phyloP scores from a whole-genome alignment of 1,140 invertebrate genomes.

The Venustaconcha ellipsiformis region DNA sequence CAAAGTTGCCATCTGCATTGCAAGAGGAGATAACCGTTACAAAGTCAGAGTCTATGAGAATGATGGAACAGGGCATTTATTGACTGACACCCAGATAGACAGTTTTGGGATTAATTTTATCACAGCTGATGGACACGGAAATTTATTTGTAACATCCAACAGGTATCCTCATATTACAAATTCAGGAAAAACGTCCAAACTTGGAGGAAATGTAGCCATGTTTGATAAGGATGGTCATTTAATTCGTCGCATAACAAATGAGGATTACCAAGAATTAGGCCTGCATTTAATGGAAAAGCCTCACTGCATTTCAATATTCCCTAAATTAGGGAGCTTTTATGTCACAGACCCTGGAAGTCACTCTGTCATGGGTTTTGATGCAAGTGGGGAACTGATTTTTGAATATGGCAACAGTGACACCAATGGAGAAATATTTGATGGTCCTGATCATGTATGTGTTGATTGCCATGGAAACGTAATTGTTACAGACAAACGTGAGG shows the following conservation, averaged over 20 bases:
- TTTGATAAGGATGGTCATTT: constrained; percentile 49
- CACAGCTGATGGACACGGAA: constrained; percentile 46
- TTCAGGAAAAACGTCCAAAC: constrained; percentile 42
- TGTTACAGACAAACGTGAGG: constrained; percentile 58
- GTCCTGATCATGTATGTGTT: constrained; percentile 51
- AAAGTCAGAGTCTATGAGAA: constrained; percentile 55
- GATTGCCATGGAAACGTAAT: constrained; percentile 53
- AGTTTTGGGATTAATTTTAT: constrained; percentile 59
- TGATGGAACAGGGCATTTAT: constrained; percentile 49
- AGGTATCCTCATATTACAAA: constrained; percentile 46
- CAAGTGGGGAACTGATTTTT: constrained; percentile 49
- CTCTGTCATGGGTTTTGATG: constrained; percentile 47
- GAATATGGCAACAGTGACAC: constrained; percentile 57
- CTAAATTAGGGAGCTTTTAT: constrained; percentile 43
- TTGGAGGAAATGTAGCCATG: constrained; percentile 58
- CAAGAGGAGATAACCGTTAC: constrained; percentile 58
- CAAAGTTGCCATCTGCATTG: constrained; percentile 51
- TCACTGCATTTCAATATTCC: constrained; percentile 44
- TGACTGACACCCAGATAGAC: constrained; percentile 53
- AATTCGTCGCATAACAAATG: constrained; percentile 52
- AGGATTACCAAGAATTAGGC: constrained; percentile 44
- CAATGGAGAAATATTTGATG: constrained; percentile 54
- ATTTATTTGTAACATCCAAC: constrained; percentile 53
- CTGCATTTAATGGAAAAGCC: constrained; percentile 55
- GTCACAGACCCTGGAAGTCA: constrained; percentile 56